These are phyloP conservation scores for Bombus difficillimus DNA, from an alignment of 1,140 invertebrate species.

Conservation along the genomic window DNA sequence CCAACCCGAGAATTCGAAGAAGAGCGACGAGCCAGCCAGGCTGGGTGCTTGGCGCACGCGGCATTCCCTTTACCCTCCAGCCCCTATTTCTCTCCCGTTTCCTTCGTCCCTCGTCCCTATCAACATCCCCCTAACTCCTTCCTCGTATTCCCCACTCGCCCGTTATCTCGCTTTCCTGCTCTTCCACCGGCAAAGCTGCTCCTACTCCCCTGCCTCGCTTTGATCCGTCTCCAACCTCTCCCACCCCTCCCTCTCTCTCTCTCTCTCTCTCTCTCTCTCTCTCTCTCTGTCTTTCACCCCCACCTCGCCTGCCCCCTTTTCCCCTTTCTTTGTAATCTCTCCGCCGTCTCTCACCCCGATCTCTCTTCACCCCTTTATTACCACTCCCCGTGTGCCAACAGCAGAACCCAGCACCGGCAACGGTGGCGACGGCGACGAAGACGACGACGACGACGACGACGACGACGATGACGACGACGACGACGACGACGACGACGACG, in stretches of 20 bases:
- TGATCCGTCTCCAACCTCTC: not conserved
- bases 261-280: not conserved
- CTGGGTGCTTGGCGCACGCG: conserved; percentile 58
- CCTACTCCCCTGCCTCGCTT: conserved; percentile 26
- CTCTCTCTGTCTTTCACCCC: not conserved
- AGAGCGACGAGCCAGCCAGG: conserved; percentile 54
- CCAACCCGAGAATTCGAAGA: conserved; percentile 53
- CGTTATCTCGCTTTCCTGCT: conserved; percentile 51
- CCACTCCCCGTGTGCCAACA: conserved; percentile 29
- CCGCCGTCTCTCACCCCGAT: conserved; percentile 21
- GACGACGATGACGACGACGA: not conserved
- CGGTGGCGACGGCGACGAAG: too few species aligned
- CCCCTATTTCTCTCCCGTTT: not conserved
- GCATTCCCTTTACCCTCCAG: conserved; percentile 51
- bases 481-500: not conserved
- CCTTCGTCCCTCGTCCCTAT: conserved; percentile 18
- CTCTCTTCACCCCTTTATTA: conserved; percentile 35
- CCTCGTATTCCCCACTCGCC: not conserved
- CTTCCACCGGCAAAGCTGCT: conserved; percentile 16
- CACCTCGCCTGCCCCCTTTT: not conserved
- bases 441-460: not conserved
- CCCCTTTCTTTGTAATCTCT: conserved; percentile 32
- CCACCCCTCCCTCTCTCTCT: too few species aligned
- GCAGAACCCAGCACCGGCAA: not conserved
- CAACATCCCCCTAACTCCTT: conserved; percentile 12